phyloP scores from a whole-genome alignment of 2,888 invertebrate species.

The Mythimna loreyi region DNA sequence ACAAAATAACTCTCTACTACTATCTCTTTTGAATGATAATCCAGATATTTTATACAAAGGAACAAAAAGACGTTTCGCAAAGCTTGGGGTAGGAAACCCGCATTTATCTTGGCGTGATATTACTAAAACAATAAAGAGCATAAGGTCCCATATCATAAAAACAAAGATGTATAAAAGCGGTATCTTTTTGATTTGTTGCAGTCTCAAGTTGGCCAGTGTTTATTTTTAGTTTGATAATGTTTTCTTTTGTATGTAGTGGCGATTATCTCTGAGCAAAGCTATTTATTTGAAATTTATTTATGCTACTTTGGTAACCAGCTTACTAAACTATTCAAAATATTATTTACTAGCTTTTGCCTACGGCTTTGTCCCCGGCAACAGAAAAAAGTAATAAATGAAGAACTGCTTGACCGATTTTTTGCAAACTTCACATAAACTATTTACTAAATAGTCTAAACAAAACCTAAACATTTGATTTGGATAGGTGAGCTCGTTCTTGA shows the following conservation, averaged over 20 bases:
- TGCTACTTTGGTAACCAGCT: no score
- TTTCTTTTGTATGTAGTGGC: slow-evolving; percentile 17
- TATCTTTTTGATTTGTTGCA: slow-evolving; percentile 65
- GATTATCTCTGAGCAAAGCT: neutral
- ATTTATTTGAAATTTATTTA: no score
- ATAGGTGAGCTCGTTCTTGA: no score
- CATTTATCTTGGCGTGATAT: slow-evolving; percentile 63
- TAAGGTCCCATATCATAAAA: slow-evolving; percentile 63
- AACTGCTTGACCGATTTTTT: no score
- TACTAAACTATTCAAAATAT: no score
- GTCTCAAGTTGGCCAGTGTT: slow-evolving; percentile 42
- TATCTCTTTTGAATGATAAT: slow-evolving; percentile 39
- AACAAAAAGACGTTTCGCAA: slow-evolving; percentile 18
- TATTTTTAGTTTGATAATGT: slow-evolving; percentile 14
- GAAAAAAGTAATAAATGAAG: no score
- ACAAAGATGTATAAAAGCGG: slow-evolving; percentile 62
- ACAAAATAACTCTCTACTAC: slow-evolving; percentile 3
- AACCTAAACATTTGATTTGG: no score
- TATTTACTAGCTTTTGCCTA: no score
- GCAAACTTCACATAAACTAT: no score
- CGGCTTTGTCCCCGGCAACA: no score
- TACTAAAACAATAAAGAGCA: slow-evolving; percentile 68
- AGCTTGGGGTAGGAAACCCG: slow-evolving; percentile 34
- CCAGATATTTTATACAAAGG: slow-evolving; percentile 38
- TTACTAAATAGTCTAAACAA: no score